Evolutionary conservation across 2,113 vertebrate genomes (phyloP), one percentile per base, ranked within the genome.

Genomic region (Thunnus thynnus): DNA sequence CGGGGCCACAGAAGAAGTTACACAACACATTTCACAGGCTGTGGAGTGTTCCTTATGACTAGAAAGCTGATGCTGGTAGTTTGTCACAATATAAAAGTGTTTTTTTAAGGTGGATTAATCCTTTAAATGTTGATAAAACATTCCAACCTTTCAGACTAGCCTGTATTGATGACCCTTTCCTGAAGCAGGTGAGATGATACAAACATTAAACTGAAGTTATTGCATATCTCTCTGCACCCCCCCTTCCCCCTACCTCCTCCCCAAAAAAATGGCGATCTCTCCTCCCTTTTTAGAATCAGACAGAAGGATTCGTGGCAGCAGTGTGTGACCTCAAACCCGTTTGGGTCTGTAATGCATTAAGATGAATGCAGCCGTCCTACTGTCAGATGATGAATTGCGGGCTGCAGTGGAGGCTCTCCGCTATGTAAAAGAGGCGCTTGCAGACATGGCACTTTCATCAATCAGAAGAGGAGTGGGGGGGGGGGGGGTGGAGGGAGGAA

Each of bases 351-450:
- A 76, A 80, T 79, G 86, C 90, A 91, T 92, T 86, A 92, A 91
- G 91, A 94, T 88, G 80, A 91, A 94, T 91, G 89, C 88, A 80
- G 82, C 88, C 79, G 60, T 93, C 91, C 86, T 71, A 22, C 72
- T 77, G 82, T 77, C 72, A 17, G 78, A 88, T 94, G 94, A 95
- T 94, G 83, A 82, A 95, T 95, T 36, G 84, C 30, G 30, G 86
- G 78, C 86, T 87, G 74, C 82, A 44, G 83, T 78, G 84, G 86
- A 87, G 83, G 72, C 89, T 91, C 82, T 88, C 83, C 76, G 73
- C 93, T 90, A 94, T 95, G 93, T 92, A 94, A 93, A 93, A 92
- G 87, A 93, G 92, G 91, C 54, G 69, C 86, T 89, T 82, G 88
- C 86, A 90, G 86, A 91, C 75, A 64, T 86, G 87, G 86, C 89